Evolutionary conservation across 2,113 vertebrate species (phyloP).

Genomic region (Hippopotamus amphibius): DNA sequence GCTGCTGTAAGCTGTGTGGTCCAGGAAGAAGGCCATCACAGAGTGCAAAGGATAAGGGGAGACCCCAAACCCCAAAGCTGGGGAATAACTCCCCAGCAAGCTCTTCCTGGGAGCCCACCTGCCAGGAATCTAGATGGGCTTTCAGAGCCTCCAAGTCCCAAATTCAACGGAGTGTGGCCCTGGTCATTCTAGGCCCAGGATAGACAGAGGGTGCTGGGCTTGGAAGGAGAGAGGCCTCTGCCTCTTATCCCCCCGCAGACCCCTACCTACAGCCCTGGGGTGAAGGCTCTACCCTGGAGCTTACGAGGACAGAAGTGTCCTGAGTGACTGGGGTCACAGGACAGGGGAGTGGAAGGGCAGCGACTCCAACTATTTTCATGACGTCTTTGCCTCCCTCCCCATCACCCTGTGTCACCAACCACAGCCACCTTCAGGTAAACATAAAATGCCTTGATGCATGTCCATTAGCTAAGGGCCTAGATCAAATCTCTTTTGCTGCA

Average conservation of each 20-base stretch:
- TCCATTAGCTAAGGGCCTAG: background rate
- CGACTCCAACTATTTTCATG: background rate
- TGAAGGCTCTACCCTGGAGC: background rate
- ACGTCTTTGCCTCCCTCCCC: background rate
- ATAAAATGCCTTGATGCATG: fast-evolving
- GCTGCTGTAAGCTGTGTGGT: background rate
- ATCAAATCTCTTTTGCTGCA: background rate
- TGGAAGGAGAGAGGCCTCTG: fast-evolving
- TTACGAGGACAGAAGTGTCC: fast-evolving
- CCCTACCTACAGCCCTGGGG: fast-evolving
- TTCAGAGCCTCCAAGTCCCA: background rate
- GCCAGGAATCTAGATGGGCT: background rate
- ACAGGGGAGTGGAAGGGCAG: fast-evolving
- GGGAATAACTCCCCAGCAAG: no score
- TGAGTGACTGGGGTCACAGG: background rate
- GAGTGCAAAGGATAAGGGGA: background rate
- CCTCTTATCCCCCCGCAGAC: background rate
- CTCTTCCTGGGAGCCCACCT: background rate
- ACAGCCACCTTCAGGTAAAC: no score
- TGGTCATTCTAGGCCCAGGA: background rate
- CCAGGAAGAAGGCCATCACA: background rate
- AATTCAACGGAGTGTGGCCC: background rate
- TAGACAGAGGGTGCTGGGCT: background rate
- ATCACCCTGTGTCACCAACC: background rate
- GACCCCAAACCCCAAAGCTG: background rate